These are phyloP conservation scores for Acrocephalus kingi DNA, from an alignment of 2,113 vertebrate genomes.

Conservation along the genomic window DNA sequence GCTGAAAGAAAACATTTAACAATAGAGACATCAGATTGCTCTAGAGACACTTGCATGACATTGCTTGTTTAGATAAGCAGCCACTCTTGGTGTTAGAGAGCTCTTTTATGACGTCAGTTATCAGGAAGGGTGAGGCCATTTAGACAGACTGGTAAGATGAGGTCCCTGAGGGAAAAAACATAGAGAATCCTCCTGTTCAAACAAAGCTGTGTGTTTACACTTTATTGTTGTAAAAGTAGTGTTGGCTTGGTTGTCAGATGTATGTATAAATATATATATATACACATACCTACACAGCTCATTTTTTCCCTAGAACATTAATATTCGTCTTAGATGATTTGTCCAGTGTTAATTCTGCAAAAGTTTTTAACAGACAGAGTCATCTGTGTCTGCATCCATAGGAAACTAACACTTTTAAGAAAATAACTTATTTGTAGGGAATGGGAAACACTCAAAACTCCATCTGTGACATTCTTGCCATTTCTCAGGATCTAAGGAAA, in stretches of 20 bases:
- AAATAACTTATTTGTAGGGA: neutral
- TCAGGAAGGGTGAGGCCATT: neutral
- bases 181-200: neutral
- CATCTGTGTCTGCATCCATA: neutral
- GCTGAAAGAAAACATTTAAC: neutral
- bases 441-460: neutral
- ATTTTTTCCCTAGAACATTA: neutral
- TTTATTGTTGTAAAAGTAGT: neutral
- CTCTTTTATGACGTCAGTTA: neutral
- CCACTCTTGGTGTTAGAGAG: neutral
- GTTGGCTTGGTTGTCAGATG: neutral
- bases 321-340: neutral
- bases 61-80: neutral
- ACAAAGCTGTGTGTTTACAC: neutral
- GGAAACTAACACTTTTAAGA: neutral
- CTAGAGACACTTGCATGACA: neutral
- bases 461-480: neutral
- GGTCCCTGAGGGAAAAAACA: neutral
- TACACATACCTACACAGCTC: fast-evolving
- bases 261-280: neutral
- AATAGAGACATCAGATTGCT: neutral
- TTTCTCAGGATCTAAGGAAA: neutral
- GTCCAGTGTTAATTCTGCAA: neutral
- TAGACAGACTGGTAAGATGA: neutral
- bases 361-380: neutral